Conservation (phyloP, 1,140 invertebrate species). For the Drosophila malerkotliana region DNA sequence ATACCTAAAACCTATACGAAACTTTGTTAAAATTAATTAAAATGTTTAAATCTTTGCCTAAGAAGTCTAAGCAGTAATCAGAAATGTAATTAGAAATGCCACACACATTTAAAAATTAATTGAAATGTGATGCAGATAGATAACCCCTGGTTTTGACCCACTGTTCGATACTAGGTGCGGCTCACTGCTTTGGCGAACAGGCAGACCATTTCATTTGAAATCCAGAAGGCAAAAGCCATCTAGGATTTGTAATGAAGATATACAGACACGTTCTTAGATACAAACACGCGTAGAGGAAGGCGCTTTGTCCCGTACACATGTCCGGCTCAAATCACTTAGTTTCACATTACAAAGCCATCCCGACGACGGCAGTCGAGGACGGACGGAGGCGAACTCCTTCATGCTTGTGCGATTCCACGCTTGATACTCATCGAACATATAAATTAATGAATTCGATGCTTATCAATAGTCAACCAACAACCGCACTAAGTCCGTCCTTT, state of each 20-base stretch:
- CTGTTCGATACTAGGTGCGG: slow-evolving; percentile 23
- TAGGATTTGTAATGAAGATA: slow-evolving; percentile 75
- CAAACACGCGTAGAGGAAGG: slow-evolving; percentile 32
- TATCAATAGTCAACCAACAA: slow-evolving; percentile 65
- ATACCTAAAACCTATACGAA: neutral
- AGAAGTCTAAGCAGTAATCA: neutral
- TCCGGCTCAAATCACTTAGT: slow-evolving; percentile 74
- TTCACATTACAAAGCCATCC: slow-evolving; percentile 78
- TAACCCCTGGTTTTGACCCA: neutral
- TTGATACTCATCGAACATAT: slow-evolving; percentile 73
- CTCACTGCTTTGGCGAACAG: slow-evolving; percentile 33
- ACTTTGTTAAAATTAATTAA: neutral
- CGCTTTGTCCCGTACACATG: slow-evolving; percentile 23
- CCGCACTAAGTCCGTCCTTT: slow-evolving; percentile 29
- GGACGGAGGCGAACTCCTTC: slow-evolving; percentile 58
- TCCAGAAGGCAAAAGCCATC: slow-evolving; percentile 70
- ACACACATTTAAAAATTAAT: neutral
- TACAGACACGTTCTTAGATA: slow-evolving; percentile 59
- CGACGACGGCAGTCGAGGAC: slow-evolving; percentile 18
- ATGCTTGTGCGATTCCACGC: slow-evolving; percentile 50
- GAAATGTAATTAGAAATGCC: neutral
- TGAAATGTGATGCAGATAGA: neutral
- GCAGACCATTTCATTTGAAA: slow-evolving; percentile 58
- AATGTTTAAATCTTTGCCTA: neutral
- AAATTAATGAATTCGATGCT: slow-evolving; percentile 82